These are phyloP conservation scores for Autographa gamma DNA, from an alignment of 2,888 invertebrate genomes.

Conservation along the genomic window DNA sequence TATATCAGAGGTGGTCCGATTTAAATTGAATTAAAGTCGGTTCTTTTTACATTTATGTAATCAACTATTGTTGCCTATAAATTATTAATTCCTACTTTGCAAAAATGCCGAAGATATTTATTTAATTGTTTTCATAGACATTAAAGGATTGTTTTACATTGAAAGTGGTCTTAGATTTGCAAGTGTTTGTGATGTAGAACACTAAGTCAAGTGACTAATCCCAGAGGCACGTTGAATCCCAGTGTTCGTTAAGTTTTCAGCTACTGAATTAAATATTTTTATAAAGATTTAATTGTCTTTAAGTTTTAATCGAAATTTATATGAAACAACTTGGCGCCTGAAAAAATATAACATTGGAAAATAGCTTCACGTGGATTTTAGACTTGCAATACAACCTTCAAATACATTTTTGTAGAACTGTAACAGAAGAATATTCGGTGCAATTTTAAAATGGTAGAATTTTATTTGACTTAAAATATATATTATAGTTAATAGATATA, in stretches of 20 bases:
- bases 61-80: no score
- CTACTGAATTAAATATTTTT: background rate
- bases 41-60: no score
- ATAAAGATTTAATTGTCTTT: background rate
- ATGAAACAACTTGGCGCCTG: background rate
- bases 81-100: background rate
- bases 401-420: no score
- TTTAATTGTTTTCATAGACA: background rate
- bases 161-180: background rate
- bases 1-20: no score
- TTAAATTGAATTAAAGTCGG: no score
- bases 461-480: no score
- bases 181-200: background rate
- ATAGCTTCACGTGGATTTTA: no score
- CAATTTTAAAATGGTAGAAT: no score
- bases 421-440: no score
- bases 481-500: no score
- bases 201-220: background rate
- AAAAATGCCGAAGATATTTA: background rate
- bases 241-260: background rate
- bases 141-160: background rate
- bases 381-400: no score
- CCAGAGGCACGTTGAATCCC: background rate
- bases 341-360: no score
- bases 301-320: background rate